Percentiles rank a stretch among this genome's conserved stretches.
Conservation (phyloP, 2,797 vertebrate genomes). For the Anas bernieri region DNA sequence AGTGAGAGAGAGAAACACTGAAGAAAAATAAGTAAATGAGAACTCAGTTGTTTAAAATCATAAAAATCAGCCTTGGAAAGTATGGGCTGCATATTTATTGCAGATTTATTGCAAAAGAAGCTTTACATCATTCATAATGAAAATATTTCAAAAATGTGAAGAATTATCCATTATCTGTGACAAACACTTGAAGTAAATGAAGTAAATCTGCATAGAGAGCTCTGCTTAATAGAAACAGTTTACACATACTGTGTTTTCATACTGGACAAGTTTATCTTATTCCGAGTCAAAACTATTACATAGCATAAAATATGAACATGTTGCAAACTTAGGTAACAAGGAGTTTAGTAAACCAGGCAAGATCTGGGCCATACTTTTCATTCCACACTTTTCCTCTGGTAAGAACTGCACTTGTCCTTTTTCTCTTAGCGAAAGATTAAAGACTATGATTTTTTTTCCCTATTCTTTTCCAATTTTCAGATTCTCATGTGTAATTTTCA, state of each 20-base stretch:
- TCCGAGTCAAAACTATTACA: background rate
- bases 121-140: background rate
- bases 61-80: background rate
- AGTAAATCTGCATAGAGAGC: background rate
- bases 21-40: background rate
- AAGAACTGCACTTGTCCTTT: background rate
- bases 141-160: background rate
- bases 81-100: background rate
- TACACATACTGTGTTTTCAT: background rate
- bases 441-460: background rate
- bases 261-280: background rate
- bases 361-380: background rate
- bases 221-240: background rate
- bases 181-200: background rate
- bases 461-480: background rate
- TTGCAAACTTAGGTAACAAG: background rate
- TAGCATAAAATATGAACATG: background rate
- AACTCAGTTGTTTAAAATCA: background rate
- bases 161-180: background rate
- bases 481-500: background rate
- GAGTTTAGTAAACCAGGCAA: background rate
- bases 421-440: background rate
- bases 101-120: background rate
- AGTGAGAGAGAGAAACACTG: fast-evolving
- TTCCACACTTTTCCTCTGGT: background rate